These are phyloP conservation scores for Platycheirus rosarum DNA, from an alignment of 2,888 invertebrate genomes.

Conservation along the genomic window DNA sequence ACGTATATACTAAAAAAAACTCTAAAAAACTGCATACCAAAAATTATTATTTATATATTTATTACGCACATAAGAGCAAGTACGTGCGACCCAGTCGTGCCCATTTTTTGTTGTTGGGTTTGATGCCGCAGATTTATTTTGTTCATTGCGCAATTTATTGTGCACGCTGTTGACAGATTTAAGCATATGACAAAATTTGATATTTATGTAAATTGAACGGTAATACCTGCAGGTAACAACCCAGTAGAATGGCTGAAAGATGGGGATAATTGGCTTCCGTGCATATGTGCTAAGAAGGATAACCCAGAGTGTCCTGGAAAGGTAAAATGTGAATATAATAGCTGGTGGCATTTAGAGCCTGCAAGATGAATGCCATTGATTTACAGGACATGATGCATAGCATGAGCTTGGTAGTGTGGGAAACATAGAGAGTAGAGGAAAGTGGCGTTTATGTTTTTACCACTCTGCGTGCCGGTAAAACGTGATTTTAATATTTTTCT, in stretches of 20 bases:
- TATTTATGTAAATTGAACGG: constrained; percentile 73
- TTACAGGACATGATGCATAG: constrained; percentile 34
- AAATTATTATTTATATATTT: no score
- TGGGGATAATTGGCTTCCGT: constrained; percentile 67
- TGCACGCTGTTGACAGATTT: constrained; percentile 72
- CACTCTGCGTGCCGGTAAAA: not conserved
- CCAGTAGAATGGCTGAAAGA: constrained; percentile 36
- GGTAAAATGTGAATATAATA: constrained; percentile 56
- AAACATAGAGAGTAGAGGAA: not conserved
- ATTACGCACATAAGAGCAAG: no score
- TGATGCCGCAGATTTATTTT: constrained; percentile 65
- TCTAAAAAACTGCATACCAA: no score
- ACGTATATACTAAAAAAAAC: no score
- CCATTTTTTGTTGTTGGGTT: constrained; percentile 22
- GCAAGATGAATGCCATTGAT: constrained; percentile 54
- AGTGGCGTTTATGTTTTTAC: not conserved
- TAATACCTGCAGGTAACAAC: constrained; percentile 59
- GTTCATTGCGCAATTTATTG: constrained; percentile 72
- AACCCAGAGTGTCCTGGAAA: constrained; percentile 18
- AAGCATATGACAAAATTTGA: constrained; percentile 73
- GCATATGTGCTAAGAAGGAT: constrained; percentile 6
- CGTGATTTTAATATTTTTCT: constrained; percentile 32
- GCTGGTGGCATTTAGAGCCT: constrained; percentile 56
- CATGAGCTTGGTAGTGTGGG: not conserved
- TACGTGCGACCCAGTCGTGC: no score